These are phyloP conservation scores for Hirundichthys speculiger DNA, from an alignment of 2,113 vertebrate species.

Conservation along the genomic window DNA sequence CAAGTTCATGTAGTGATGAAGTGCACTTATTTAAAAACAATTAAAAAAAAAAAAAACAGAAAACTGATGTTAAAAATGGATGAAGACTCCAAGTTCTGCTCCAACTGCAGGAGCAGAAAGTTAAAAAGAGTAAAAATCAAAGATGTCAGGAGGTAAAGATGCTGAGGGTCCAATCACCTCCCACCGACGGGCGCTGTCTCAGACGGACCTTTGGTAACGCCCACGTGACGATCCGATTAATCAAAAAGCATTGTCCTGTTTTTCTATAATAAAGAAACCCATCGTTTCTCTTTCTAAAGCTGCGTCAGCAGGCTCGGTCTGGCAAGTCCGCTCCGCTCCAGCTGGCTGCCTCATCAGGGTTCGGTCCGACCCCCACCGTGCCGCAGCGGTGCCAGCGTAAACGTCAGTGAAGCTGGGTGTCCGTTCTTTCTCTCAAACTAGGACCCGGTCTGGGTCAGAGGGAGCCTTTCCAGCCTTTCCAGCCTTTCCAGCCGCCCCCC, in stretches of 20 bases:
- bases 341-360: neutral
- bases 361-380: conserved; percentile 8
- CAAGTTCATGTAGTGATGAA: conserved; percentile 42
- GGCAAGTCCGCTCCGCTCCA: neutral
- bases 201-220: no score
- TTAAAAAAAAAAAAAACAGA: conserved; percentile 17
- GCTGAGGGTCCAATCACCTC: conserved; percentile 22
- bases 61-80: conserved; percentile 29
- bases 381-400: no score
- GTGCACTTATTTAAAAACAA: conserved; percentile 50
- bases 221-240: neutral
- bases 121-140: conserved; percentile 11
- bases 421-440: neutral
- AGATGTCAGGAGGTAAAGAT: conserved; percentile 10
- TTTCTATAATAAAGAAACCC: no score
- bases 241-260: neutral
- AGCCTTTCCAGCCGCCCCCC: neutral
- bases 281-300: no score
- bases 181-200: no score
- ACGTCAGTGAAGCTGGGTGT: no score
- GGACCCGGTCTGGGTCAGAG: neutral
- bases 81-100: conserved; percentile 32
- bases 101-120: no score
- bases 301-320: neutral
- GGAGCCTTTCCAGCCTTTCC: no score